These are phyloP conservation scores for Calyptomena viridis DNA, from an alignment of 2,113 vertebrate species.

Conservation along the genomic window DNA sequence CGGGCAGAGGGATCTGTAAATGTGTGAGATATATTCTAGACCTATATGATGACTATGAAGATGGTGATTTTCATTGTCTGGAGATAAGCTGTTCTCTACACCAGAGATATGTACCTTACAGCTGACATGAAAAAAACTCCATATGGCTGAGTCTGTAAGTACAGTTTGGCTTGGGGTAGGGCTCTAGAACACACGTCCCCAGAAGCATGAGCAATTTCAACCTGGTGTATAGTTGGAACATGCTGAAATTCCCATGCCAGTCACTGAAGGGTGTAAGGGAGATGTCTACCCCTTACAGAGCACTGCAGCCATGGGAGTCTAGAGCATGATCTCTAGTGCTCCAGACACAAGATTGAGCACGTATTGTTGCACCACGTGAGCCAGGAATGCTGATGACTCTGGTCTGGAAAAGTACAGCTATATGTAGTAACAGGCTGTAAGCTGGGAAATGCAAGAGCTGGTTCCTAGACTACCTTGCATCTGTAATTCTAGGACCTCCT, in stretches of 20 bases:
- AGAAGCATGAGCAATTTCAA: background rate
- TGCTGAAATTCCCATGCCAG: background rate
- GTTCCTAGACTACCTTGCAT: background rate
- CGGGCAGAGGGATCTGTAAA: background rate
- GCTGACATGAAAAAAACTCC: background rate
- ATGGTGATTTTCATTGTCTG: background rate
- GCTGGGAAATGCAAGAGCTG: background rate
- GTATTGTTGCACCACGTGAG: background rate
- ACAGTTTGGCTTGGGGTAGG: background rate
- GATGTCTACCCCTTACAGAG: accelerated
- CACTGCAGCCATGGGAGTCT: background rate
- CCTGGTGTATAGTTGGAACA: background rate
- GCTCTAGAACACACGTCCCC: background rate
- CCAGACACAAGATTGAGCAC: background rate
- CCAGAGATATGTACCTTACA: background rate
- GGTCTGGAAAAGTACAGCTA: slow-evolving; percentile 26
- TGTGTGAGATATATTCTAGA: background rate
- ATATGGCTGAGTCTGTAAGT: background rate
- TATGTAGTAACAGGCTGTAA: background rate
- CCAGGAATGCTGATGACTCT: background rate
- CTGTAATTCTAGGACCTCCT: background rate
- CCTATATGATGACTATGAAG: background rate
- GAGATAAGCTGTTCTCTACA: background rate
- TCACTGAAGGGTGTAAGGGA: background rate
- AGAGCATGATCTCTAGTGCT: background rate